Base-by-base conservation (phyloP, 2,113 vertebrate genomes). In the Protomyctophum bolini region DNA sequence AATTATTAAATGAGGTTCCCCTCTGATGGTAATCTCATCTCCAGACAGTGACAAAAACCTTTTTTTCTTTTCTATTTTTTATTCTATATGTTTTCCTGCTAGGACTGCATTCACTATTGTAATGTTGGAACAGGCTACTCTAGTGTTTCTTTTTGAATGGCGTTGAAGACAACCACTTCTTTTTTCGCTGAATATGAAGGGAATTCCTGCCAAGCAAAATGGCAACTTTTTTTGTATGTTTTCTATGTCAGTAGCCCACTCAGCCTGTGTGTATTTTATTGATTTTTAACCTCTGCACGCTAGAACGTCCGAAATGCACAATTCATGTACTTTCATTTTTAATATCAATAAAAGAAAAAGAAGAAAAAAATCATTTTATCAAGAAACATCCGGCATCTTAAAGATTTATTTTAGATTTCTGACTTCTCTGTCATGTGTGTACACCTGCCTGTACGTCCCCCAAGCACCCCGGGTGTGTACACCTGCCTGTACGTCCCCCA, bases 301-400 rank as follows among this genome's bases (percentile, higher is more conserved):
- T 93, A 93, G 90, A 91, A 92, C 78, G 87, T 93, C 92, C 88
- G 91, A 94, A 92, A 94, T 93, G 92, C 92, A 94, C 93, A 94
- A 89, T 92, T 91, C 89, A 93, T 94, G 92, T 94, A 94, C 92
- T 91, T 93, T 93, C 91, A 92, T 93, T 94, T 94, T 92, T 91
- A 94, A 92, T 94, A 93, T 92, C 91, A 94, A 94, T 94, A 94
- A 94, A 86, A 79, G 45, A 63, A 73, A 64, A 41, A 41, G 3
- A 41, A 41, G 5, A 41, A 91, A 84, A 80, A 90, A 92, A 90
- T 84, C 92, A 92, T 91, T 94, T 94, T 94, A 94, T 94, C 91
- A 87, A 93, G 21, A 21, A 85, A 86, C 70, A 51, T 87, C 79
- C 51, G 52, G 54, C 58, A 75, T 73, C 74, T 87, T 59, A 62